Conservation (phyloP, 1,140 invertebrate genomes). For the Acromyrmex echinatior region DNA sequence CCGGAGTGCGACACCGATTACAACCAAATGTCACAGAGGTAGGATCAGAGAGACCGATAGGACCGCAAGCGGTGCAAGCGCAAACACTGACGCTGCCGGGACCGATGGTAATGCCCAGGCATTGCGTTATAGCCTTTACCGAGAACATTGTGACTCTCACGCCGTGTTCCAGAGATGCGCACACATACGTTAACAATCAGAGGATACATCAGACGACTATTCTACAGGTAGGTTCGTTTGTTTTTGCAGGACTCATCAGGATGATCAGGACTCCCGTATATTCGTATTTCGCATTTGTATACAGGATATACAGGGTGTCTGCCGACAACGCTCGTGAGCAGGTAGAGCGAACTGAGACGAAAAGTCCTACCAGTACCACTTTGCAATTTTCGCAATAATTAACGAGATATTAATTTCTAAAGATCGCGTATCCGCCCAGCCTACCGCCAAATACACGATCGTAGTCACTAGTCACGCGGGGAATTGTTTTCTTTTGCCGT, state of each 20-base stretch:
- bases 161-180: conserved; percentile 96
- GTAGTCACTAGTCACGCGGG: no score
- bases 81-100: conserved; percentile 89
- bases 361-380: no score
- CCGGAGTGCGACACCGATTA: conserved; percentile 88
- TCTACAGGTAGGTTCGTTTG: conserved; percentile 89
- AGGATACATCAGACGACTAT: conserved; percentile 97
- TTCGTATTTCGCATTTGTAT: neutral
- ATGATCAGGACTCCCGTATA: neutral
- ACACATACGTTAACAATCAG: conserved; percentile 97
- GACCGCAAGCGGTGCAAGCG: conserved; percentile 85
- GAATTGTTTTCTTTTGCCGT: no score
- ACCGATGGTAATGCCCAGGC: conserved; percentile 95
- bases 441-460: no score
- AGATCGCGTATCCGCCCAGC: no score
- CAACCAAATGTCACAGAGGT: conserved; percentile 92
- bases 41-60: conserved; percentile 88
- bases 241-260: neutral
- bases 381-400: no score
- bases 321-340: no score
- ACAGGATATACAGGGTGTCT: no score
- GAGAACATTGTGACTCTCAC: conserved; percentile 96
- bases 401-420: no score
- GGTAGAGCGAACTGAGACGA: no score
- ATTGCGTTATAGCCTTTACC: conserved; percentile 97